Conservation (phyloP, 2,113 vertebrate species). For the Falcunculus frontatus region DNA sequence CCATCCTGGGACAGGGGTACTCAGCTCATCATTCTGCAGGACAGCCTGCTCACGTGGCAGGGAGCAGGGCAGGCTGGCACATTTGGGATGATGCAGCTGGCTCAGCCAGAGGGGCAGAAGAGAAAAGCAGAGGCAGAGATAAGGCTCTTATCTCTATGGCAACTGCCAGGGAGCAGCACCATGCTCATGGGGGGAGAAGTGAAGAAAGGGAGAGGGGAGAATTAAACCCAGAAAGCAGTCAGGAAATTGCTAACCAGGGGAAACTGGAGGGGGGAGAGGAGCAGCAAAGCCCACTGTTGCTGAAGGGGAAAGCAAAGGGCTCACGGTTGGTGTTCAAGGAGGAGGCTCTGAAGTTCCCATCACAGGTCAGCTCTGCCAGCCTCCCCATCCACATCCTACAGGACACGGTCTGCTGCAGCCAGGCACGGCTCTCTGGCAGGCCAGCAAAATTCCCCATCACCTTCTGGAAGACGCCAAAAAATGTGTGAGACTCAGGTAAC, state of each 20-base stretch:
- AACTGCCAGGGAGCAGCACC: background rate
- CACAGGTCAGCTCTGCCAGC: background rate
- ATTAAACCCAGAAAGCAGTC: background rate
- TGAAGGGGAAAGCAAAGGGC: background rate
- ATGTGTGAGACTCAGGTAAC: background rate
- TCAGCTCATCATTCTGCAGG: background rate
- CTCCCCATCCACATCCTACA: rapidly evolving
- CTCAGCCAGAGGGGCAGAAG: background rate
- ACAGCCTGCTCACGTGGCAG: background rate
- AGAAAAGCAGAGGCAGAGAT: background rate
- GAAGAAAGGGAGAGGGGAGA: background rate
- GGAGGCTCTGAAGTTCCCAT: background rate
- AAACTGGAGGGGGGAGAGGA: background rate
- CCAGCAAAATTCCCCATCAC: background rate
- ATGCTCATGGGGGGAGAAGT: rapidly evolving
- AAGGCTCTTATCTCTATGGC: background rate
- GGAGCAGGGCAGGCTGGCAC: background rate
- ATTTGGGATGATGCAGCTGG: background rate
- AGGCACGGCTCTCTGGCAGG: background rate
- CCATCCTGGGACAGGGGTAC: background rate
- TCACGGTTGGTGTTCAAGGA: rapidly evolving
- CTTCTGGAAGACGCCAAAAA: background rate
- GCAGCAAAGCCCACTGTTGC: background rate
- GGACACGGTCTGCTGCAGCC: background rate
- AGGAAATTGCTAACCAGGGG: background rate